phyloP scores from a whole-genome alignment of 1,140 invertebrate species.

The Trichogramma pretiosum region DNA sequence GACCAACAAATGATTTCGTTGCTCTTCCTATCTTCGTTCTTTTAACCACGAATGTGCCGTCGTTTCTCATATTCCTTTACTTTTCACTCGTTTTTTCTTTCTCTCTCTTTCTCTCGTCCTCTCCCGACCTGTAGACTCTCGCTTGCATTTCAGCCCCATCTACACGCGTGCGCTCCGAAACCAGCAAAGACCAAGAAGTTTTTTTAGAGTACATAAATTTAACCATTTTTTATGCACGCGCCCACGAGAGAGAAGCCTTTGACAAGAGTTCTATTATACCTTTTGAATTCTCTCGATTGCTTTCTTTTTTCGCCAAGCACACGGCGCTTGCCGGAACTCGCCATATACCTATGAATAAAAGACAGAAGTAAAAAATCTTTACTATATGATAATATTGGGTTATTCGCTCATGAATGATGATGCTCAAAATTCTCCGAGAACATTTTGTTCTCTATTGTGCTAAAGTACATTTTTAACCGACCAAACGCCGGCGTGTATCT shows the following conservation, averaged over 20 bases:
- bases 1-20: conserved; percentile 5
- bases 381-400: conserved; percentile 19
- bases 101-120: conserved; percentile 9
- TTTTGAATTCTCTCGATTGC: conserved; percentile 13
- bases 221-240: conserved; percentile 11
- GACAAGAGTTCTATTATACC: conserved; percentile 20
- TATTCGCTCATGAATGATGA: conserved; percentile 3
- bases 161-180: not conserved
- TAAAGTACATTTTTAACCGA: no score
- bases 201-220: conserved; percentile 20
- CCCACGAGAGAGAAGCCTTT: conserved; percentile 9
- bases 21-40: conserved; percentile 1
- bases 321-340: not conserved
- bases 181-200: no score
- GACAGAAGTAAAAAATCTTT: conserved; percentile 18
- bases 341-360: conserved; percentile 9
- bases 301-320: not conserved
- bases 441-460: no score
- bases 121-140: not conserved
- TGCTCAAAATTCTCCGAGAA: no score
- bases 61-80: conserved; percentile 4
- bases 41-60: not conserved
- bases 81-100: conserved; percentile 13
- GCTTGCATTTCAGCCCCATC: not conserved
- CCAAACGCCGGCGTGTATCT: no score